Conservation (phyloP, 1,140 invertebrate genomes). For the Lamellibrachia luymesi region DNA sequence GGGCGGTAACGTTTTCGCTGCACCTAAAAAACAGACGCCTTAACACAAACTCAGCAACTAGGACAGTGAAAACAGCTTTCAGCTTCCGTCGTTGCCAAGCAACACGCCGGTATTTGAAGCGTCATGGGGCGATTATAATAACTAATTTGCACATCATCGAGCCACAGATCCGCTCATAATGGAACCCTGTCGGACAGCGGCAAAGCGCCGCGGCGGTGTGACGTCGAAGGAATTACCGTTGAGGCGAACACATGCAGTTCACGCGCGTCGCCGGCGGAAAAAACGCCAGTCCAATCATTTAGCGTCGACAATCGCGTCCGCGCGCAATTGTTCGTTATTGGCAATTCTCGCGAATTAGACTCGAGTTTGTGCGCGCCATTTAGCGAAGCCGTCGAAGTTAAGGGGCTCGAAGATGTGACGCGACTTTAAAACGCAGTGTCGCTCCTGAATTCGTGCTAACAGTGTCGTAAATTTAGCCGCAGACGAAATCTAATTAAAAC, state of each 20-base stretch:
- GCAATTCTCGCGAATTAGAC: not conserved
- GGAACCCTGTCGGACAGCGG: not conserved
- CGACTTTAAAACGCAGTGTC: not conserved
- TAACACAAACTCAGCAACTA: not conserved
- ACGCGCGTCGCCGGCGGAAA: not conserved
- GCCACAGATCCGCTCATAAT: not conserved
- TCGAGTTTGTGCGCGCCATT: not conserved
- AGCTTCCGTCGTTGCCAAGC: not conserved
- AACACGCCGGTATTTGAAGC: not conserved
- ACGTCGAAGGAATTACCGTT: not conserved
- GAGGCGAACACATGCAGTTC: not conserved
- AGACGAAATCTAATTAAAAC: not conserved
- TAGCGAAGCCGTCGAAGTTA: not conserved
- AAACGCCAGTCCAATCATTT: not conserved
- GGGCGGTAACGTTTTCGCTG: not conserved
- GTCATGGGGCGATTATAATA: not conserved
- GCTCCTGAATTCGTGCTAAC: not conserved
- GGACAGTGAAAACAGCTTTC: not conserved
- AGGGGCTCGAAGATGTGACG: not conserved
- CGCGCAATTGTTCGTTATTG: not conserved
- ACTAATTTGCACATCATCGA: not conserved
- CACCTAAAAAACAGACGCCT: not conserved
- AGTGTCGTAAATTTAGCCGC: not conserved
- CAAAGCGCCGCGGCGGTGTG: not conserved
- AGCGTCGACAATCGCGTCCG: not conserved